Evolutionary conservation across 2,797 vertebrate genomes (phyloP).

Genomic region (Brachymystax lenok): DNA sequence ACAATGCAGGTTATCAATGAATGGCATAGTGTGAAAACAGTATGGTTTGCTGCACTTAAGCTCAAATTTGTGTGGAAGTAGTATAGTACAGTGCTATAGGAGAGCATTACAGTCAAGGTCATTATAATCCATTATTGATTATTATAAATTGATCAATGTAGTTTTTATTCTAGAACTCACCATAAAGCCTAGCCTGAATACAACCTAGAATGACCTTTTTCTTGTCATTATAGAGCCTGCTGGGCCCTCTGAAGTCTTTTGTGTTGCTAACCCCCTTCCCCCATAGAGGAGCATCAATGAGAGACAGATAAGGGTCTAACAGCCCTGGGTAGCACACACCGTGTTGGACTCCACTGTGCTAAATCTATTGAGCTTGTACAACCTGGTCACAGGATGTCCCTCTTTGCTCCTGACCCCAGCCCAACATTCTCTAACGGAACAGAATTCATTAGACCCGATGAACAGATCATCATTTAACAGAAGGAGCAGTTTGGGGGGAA

Average conservation of each 20-base stretch:
- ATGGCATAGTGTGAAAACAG: not conserved
- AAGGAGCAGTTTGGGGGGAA: not conserved
- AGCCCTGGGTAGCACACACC: not conserved
- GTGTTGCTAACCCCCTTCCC: not conserved
- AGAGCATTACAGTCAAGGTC: not conserved
- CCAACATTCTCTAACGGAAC: slow-evolving; percentile 23
- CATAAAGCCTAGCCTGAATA: not conserved
- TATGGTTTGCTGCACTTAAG: not conserved
- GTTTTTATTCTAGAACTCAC: not conserved
- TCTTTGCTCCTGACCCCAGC: slow-evolving; percentile 9
- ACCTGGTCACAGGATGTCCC: not conserved
- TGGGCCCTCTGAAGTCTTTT: slow-evolving; percentile 12
- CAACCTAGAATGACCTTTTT: not conserved
- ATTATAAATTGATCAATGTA: not conserved
- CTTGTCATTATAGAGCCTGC: slow-evolving; percentile 8
- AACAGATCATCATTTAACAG: slow-evolving; percentile 8
- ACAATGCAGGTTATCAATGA: no score
- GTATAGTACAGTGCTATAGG: not conserved
- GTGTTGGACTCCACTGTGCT: slow-evolving; percentile 8
- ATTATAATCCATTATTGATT: not conserved
- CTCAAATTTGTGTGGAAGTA: not conserved
- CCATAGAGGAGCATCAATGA: slow-evolving; percentile 2
- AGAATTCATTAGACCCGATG: slow-evolving; percentile 5
- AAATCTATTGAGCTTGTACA: slow-evolving; percentile 21
- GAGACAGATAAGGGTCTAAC: not conserved